A percentile compares a stretch with the other conserved stretches of the same genome.
phyloP scores from a whole-genome alignment of 2,113 vertebrate genomes.

The Xenopus laevis region DNA sequence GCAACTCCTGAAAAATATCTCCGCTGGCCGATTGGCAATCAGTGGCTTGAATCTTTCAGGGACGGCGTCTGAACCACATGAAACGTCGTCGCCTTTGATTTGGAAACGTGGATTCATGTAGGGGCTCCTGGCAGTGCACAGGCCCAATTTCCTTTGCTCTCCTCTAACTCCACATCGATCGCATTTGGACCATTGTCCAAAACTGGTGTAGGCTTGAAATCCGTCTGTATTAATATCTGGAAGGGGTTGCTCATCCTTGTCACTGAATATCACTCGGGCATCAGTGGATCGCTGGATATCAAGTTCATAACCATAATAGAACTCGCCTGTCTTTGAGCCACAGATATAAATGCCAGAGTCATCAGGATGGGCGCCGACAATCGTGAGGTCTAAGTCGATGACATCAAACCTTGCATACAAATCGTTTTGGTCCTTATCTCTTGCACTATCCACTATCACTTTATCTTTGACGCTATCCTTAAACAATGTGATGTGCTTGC shows the following conservation, averaged over 20 bases:
- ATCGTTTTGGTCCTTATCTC: constrained; percentile 49
- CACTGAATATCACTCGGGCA: constrained; percentile 52
- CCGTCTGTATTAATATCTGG: not conserved
- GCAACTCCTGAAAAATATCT: constrained; percentile 72
- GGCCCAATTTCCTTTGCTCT: constrained; percentile 78
- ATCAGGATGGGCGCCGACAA: constrained; percentile 66
- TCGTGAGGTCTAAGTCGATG: constrained; percentile 81
- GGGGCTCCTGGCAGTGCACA: constrained; percentile 75
- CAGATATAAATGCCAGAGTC: constrained; percentile 87
- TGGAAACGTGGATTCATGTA: constrained; percentile 73
- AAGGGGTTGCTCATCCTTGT: constrained; percentile 49
- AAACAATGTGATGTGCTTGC: constrained; percentile 57
- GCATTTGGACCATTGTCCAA: constrained; percentile 79
- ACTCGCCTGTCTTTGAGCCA: constrained; percentile 69
- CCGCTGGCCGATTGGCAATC: constrained; percentile 41
- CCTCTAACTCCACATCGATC: constrained; percentile 80
- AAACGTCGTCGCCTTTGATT: constrained; percentile 49
- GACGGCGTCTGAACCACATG: constrained; percentile 78
- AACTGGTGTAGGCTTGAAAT: constrained; percentile 72
- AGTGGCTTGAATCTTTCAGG: constrained; percentile 38
- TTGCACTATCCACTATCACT: constrained; percentile 37
- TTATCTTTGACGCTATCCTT: constrained; percentile 58
- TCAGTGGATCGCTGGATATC: constrained; percentile 75
- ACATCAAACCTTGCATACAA: constrained; percentile 78
- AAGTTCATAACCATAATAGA: constrained; percentile 82